A percentile compares a stretch with the other conserved stretches of the same genome.
These are phyloP conservation scores for Chiloscyllium punctatum DNA, from an alignment of 2,797 vertebrate species.

Conservation along the genomic window DNA sequence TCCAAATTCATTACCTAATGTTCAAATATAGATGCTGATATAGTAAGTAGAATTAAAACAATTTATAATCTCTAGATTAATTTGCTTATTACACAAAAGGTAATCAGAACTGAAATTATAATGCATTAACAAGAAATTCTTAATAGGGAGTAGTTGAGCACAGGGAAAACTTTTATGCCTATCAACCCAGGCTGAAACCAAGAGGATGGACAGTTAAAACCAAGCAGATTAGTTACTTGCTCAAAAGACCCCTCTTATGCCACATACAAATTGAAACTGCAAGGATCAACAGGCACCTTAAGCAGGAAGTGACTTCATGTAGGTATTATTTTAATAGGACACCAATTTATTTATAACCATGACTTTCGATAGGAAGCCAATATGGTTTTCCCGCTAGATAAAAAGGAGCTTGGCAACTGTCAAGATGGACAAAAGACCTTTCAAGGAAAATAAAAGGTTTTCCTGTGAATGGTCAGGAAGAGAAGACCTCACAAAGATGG, in stretches of 20 bases:
- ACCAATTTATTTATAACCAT: not conserved
- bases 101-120: not conserved
- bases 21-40: conserved; percentile 15
- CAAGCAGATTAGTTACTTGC: not conserved
- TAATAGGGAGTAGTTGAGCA: not conserved
- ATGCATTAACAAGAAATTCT: not conserved
- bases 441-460: not conserved
- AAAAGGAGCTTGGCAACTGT: not conserved
- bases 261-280: not conserved
- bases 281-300: not conserved
- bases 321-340: not conserved
- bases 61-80: not conserved
- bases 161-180: not conserved
- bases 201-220: not conserved
- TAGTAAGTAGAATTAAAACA: conserved; percentile 3
- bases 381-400: not conserved
- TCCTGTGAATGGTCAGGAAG: not conserved
- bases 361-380: not conserved
- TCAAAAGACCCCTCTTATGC: not conserved
- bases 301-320: not conserved
- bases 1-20: conserved; percentile 7
- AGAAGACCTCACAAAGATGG: not conserved
- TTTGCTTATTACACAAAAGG: conserved; percentile 4
- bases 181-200: not conserved
- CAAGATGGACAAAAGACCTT: not conserved